Conservation (phyloP, 2,797 vertebrate species). For the Scyliorhinus canicula region DNA sequence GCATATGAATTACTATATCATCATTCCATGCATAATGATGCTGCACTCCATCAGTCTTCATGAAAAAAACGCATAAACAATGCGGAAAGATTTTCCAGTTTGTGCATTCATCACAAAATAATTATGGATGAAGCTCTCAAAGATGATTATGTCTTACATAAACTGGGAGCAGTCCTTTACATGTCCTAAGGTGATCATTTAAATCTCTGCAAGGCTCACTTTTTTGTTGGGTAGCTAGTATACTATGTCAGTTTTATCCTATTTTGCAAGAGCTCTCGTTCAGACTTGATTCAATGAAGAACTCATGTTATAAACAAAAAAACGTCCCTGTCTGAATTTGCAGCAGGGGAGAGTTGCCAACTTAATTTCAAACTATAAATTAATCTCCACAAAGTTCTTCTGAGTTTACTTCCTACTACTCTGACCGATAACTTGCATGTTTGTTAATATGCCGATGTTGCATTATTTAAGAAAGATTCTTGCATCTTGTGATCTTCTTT, state of each 20-base stretch:
- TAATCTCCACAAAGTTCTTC: neutral
- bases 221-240: neutral
- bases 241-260: neutral
- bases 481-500: neutral
- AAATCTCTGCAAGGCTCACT: neutral
- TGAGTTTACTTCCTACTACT: neutral
- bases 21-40: neutral
- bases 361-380: neutral
- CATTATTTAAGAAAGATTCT: neutral
- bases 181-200: neutral
- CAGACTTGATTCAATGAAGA: neutral
- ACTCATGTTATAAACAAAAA: neutral
- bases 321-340: neutral
- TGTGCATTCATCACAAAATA: neutral
- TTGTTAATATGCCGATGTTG: neutral
- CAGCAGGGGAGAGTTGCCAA: neutral
- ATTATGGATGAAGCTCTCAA: neutral
- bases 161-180: slow-evolving; percentile 18
- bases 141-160: neutral
- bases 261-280: neutral
- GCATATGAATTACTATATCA: neutral
- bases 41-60: too few species aligned
- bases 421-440: neutral
- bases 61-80: neutral
- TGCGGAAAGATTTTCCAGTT: neutral